Evolutionary conservation across 2,113 vertebrate species (phyloP).

Genomic region (Ascaphus truei): DNA sequence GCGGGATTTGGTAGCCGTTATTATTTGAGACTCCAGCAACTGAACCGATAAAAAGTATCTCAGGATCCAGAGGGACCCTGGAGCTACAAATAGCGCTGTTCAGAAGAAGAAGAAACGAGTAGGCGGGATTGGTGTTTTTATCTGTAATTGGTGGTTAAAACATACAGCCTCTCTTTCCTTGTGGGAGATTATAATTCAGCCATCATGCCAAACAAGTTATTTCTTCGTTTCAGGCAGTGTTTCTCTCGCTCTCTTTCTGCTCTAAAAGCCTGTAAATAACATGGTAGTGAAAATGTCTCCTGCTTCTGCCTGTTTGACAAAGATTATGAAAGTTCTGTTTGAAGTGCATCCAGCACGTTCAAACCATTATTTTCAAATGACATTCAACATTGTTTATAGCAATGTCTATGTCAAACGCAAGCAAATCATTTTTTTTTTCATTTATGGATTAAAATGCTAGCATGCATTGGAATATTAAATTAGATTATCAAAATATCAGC

Average conservation of each 20-base stretch:
- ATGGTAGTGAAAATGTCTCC: not conserved
- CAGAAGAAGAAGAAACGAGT: too few relatives aligned
- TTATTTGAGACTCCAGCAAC: too few relatives aligned
- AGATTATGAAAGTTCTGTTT: conserved; percentile 24
- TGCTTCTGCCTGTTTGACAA: not conserved
- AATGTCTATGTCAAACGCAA: not conserved
- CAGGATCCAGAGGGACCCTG: too few relatives aligned
- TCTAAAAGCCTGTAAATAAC: not conserved
- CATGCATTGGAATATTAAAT: conserved; percentile 7
- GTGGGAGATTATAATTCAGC: conserved; percentile 1
- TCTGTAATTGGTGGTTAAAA: not conserved
- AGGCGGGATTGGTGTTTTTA: too few relatives aligned
- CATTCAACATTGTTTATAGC: not conserved
- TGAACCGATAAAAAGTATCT: too few relatives aligned
- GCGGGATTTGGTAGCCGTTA: too few relatives aligned
- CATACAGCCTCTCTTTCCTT: not conserved
- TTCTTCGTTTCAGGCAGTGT: not conserved
- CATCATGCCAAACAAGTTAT: not conserved
- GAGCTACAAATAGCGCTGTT: too few relatives aligned
- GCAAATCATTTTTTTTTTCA: conserved; percentile 18
- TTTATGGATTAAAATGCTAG: conserved; percentile 15
- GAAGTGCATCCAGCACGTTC: conserved; percentile 4
- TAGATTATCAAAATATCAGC: conserved; percentile 14
- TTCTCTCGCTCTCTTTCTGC: not conserved
- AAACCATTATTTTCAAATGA: not conserved